Evolutionary conservation across 2,113 vertebrate species (phyloP).

Genomic region (Ptychochromis oligacanthus): DNA sequence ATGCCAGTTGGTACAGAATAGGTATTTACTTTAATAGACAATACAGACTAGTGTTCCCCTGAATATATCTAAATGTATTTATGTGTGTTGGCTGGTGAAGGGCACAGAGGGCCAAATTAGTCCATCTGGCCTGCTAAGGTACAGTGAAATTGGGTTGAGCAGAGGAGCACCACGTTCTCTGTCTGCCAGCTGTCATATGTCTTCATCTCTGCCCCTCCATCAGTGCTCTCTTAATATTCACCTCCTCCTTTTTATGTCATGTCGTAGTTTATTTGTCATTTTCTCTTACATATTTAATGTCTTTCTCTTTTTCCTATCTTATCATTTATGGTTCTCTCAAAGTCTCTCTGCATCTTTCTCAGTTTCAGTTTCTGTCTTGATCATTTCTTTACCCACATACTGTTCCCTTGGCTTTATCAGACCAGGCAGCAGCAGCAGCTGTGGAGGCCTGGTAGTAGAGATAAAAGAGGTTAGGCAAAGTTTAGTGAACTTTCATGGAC

Average conservation of each 20-base stretch:
- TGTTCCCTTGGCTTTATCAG: constrained; percentile 56
- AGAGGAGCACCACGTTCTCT: constrained; percentile 26
- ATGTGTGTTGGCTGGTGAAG: constrained; percentile 44
- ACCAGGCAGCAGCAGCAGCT: constrained; percentile 48
- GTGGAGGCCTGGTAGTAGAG: constrained; percentile 35
- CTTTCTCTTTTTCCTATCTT: constrained; percentile 15
- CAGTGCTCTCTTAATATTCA: constrained; percentile 2
- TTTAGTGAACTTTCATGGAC: constrained; percentile 22
- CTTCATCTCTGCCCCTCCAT: constrained; percentile 31
- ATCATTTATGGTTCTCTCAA: not conserved
- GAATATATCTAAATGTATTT: not conserved
- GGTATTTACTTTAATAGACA: not conserved
- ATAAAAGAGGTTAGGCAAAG: constrained; percentile 53
- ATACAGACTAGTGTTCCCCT: not conserved
- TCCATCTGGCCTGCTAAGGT: constrained; percentile 66
- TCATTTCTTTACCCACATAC: constrained; percentile 31
- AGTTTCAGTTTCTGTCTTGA: constrained; percentile 39
- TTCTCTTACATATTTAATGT: constrained; percentile 42
- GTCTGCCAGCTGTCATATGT: constrained; percentile 61
- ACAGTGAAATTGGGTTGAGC: constrained; percentile 45
- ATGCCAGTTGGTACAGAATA: not conserved
- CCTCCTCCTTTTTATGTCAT: constrained; percentile 13
- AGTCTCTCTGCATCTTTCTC: not conserved
- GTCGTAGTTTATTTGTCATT: constrained; percentile 30
- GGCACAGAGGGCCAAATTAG: constrained; percentile 47